Evolutionary conservation across 1,140 invertebrate species (phyloP).

Genomic region (Euborellia annulipes): DNA sequence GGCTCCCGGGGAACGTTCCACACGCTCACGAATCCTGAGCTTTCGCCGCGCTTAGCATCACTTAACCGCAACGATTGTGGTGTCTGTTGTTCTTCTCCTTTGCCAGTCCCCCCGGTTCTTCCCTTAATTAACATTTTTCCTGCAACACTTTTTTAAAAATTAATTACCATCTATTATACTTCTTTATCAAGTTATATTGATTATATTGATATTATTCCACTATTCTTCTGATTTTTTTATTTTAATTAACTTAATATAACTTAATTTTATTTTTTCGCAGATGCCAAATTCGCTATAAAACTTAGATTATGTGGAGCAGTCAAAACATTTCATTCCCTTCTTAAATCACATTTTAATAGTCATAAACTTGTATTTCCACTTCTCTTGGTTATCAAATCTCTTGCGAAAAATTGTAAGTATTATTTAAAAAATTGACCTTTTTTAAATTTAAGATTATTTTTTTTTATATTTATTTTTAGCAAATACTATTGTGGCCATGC

Average conservation of each 20-base stretch:
- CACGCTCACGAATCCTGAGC: too few species aligned
- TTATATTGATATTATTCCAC: not conserved
- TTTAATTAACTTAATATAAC: not conserved
- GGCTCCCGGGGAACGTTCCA: too few species aligned
- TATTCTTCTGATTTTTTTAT: conserved; percentile 3
- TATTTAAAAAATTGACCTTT: not conserved
- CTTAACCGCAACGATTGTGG: too few species aligned
- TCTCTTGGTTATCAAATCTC: conserved; percentile 41
- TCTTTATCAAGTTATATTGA: too few species aligned
- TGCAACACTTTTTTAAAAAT: too few species aligned
- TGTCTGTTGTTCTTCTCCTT: too few species aligned
- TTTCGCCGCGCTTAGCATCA: too few species aligned
- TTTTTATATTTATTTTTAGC: conserved; percentile 3
- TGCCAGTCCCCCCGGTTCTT: too few species aligned
- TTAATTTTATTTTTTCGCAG: conserved; percentile 27
- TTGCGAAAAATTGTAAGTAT: conserved; percentile 43
- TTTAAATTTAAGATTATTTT: not conserved
- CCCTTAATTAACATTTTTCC: too few species aligned
- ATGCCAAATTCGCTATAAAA: conserved; percentile 44
- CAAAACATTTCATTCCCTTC: conserved; percentile 40
- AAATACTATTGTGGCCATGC: conserved; percentile 19
- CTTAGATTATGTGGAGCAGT: conserved; percentile 38
- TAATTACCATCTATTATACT: too few species aligned
- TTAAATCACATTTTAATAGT: conserved; percentile 42
- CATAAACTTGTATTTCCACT: conserved; percentile 40